These are phyloP conservation scores for Onychostoma macrolepis DNA, from an alignment of 2,113 vertebrate species.

Conservation along the genomic window DNA sequence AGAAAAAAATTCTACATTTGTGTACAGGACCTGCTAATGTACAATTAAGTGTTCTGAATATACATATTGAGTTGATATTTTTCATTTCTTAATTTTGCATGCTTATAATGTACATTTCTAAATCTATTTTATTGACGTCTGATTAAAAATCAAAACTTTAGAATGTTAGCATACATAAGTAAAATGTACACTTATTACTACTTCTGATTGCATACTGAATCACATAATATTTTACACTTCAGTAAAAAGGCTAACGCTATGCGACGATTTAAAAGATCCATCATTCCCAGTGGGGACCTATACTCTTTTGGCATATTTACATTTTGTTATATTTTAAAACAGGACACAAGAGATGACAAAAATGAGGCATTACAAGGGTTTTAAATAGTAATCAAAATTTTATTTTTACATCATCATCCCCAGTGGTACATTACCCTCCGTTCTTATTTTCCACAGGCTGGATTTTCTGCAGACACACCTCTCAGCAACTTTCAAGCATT, in stretches of 20 bases:
- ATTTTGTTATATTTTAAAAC: not conserved
- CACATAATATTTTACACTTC: not conserved
- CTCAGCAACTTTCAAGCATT: not conserved
- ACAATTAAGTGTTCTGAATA: not conserved
- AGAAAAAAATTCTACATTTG: not conserved
- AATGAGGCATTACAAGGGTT: not conserved
- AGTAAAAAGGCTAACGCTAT: not conserved
- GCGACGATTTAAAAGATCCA: not conserved
- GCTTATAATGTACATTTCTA: not conserved
- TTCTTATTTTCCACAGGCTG: conserved; percentile 2
- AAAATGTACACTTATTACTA: not conserved
- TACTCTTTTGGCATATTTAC: not conserved
- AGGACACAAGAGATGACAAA: not conserved
- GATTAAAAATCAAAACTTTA: not conserved
- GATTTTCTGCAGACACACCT: not conserved
- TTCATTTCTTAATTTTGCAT: not conserved
- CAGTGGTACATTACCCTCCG: not conserved
- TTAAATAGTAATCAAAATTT: not conserved
- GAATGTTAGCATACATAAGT: not conserved
- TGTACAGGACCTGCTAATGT: not conserved
- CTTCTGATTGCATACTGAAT: not conserved
- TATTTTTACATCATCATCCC: not conserved
- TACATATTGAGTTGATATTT: not conserved
- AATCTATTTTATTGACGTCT: not conserved
- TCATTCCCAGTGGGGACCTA: not conserved